Base-by-base conservation (phyloP, 2,888 invertebrate species). In the Noctua janthina region DNA sequence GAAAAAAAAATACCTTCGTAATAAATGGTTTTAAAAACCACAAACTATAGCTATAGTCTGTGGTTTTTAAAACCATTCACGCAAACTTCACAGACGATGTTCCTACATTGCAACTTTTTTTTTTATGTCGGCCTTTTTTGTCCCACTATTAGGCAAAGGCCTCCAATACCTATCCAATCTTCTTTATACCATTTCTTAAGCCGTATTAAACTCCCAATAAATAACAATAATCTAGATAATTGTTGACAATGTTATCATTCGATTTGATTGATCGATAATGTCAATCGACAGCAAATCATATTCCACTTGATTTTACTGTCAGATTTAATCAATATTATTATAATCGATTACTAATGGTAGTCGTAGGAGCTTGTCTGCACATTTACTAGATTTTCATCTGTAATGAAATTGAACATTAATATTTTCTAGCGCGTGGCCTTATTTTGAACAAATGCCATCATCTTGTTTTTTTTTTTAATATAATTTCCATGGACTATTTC, bases 191-290 rank as follows among this genome's bases (percentile, higher is more conserved):
- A 10, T 39, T 66, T 1, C 1, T 0, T 20, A 66, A 35, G 4
- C 51, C 20, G 17, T 17, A 56, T 15, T 59, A 17, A 67, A 5
- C 29, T 56, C 23, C 2, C 39, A 49, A 79, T 64, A 62, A 70
- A 79, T 64, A 84, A n/a, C 39, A 72, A 62, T n/a, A 43, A 76
- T 56, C 39, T 6, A 51, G 15, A 78, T 64, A 62, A n/a, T 75
- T 62, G 20, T 10, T 59, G 35, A 66, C 74, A 74, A 66, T 43
- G 10, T 10, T 66, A 74, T 70, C 59, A 7, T 54, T 35, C 3
- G 8, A 46, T 81, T 29, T 64, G 68, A 80, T 74, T 66, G 39
- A 85, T 75, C n/a, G 85, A 75, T 85, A 59, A 29, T 64, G 66
- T 85, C 81, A 66, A 59, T 66, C 74, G 51, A 2, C 35, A 29